Evolutionary conservation across 1,140 invertebrate genomes (phyloP).

Genomic region (Mycetomoellerius zeteki): DNA sequence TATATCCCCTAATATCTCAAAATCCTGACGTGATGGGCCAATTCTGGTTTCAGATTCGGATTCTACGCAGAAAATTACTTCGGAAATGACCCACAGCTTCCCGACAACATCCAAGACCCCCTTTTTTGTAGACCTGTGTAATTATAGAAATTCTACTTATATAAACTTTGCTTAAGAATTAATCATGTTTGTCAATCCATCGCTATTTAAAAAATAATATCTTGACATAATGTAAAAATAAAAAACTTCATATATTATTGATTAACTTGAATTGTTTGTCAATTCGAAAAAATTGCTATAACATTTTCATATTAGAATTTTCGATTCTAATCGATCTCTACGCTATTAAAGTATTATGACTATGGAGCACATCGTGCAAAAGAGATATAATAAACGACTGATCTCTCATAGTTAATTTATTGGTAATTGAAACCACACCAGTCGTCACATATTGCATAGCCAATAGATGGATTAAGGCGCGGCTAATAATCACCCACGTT

Average conservation of each 20-base stretch:
- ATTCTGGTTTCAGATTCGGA: too few relatives aligned
- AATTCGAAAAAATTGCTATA: not conserved
- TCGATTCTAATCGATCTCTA: not conserved
- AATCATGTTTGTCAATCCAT: not conserved
- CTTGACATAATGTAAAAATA: not conserved
- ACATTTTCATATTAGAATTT: not conserved
- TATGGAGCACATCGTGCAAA: not conserved
- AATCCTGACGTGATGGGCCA: too few relatives aligned
- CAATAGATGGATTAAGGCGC: conserved; percentile 56
- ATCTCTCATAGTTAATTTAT: conserved; percentile 41
- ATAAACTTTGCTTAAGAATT: not conserved
- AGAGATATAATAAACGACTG: not conserved
- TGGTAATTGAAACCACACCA: conserved; percentile 31
- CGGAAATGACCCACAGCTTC: too few relatives aligned
- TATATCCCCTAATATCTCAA: too few relatives aligned
- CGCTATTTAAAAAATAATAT: not conserved
- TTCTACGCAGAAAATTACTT: too few relatives aligned
- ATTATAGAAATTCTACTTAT: not conserved
- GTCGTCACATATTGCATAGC: conserved; percentile 12
- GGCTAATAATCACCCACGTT: conserved; percentile 37
- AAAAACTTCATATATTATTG: not conserved
- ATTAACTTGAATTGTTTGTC: not conserved
- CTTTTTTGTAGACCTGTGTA: too few relatives aligned
- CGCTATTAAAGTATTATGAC: not conserved
- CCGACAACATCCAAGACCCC: too few relatives aligned